These are phyloP conservation scores for Nothobranchius furzeri DNA, from an alignment of 2,113 vertebrate genomes.

Conservation along the genomic window DNA sequence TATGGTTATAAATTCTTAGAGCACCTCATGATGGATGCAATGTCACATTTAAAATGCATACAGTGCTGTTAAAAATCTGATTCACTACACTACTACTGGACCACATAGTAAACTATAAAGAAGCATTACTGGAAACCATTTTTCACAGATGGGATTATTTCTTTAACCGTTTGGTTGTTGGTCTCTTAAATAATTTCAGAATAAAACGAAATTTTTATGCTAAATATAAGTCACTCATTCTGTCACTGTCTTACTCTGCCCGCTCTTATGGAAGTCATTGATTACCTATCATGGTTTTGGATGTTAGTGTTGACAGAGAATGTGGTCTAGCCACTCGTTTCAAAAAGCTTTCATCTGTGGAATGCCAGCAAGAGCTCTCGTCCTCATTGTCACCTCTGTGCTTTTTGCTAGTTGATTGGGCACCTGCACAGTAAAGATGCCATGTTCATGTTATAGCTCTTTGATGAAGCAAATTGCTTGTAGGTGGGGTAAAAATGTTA, in stretches of 20 bases:
- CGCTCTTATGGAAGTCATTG: not conserved
- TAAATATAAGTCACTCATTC: not conserved
- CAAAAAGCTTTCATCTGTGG: conserved; percentile 2
- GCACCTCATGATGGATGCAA: too few species aligned
- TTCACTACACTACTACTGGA: too few species aligned
- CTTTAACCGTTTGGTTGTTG: not conserved
- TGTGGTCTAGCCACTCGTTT: conserved; percentile 4
- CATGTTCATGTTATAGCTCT: conserved; percentile 3
- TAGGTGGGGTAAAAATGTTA: conserved; percentile 9
- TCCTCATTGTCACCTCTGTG: conserved; percentile 4
- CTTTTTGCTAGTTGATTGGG: conserved; percentile 11
- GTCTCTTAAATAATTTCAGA: not conserved
- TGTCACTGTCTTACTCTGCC: not conserved
- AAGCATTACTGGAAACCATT: too few species aligned
- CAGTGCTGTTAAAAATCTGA: too few species aligned
- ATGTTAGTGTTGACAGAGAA: not conserved
- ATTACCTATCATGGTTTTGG: not conserved
- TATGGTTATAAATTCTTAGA: too few species aligned
- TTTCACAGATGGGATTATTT: conserved; percentile 11
- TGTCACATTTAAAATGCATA: too few species aligned
- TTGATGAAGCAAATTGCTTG: conserved; percentile 27
- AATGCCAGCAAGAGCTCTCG: conserved; percentile 10
- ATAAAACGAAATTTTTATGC: not conserved
- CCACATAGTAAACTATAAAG: too few species aligned
- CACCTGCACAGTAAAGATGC: conserved; percentile 15